phyloP scores from a whole-genome alignment of 2,797 vertebrate genomes.

The Mus minutoides region DNA sequence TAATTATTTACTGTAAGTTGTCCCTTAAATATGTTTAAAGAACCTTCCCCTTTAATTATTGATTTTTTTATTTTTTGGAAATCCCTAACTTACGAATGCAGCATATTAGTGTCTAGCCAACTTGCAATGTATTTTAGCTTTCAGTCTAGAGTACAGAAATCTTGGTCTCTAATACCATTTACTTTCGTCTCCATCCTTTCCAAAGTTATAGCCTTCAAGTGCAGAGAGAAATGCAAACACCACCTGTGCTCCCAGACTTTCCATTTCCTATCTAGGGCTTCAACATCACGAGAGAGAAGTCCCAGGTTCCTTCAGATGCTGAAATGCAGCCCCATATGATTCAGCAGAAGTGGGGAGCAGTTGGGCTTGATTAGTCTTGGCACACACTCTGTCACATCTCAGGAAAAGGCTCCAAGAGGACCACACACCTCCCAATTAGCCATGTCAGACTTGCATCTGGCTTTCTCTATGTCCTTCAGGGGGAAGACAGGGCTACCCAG shows the following conservation, averaged over 20 bases:
- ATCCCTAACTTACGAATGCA: not conserved
- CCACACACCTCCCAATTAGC: constrained; percentile 76
- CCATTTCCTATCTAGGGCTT: constrained; percentile 78
- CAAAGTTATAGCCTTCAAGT: constrained; percentile 69
- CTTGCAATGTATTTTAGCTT: constrained; percentile 4
- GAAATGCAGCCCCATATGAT: constrained; percentile 74
- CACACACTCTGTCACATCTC: constrained; percentile 79
- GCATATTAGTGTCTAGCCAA: not conserved
- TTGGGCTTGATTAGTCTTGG: constrained; percentile 81
- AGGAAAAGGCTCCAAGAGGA: constrained; percentile 77
- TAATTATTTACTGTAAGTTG: not conserved
- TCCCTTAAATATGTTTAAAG: constrained; percentile 42
- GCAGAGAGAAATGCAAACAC: constrained; percentile 77
- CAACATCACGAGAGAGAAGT: constrained; percentile 71
- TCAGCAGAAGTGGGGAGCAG: constrained; percentile 79
- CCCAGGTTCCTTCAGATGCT: constrained; percentile 79
- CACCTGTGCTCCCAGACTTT: constrained; percentile 80
- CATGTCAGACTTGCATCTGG: constrained; percentile 79
- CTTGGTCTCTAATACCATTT: constrained; percentile 54
- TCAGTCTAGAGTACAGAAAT: constrained; percentile 64
- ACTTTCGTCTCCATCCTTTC: constrained; percentile 68
- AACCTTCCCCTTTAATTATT: constrained; percentile 35
- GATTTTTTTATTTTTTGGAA: not conserved
- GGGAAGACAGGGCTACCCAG: constrained; percentile 62
- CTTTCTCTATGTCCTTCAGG: constrained; percentile 70